Evolutionary conservation across 2,888 invertebrate species (phyloP), one percentile per base, ranked within the genome.

Genomic region (Chymomyza caudatula): DNA sequence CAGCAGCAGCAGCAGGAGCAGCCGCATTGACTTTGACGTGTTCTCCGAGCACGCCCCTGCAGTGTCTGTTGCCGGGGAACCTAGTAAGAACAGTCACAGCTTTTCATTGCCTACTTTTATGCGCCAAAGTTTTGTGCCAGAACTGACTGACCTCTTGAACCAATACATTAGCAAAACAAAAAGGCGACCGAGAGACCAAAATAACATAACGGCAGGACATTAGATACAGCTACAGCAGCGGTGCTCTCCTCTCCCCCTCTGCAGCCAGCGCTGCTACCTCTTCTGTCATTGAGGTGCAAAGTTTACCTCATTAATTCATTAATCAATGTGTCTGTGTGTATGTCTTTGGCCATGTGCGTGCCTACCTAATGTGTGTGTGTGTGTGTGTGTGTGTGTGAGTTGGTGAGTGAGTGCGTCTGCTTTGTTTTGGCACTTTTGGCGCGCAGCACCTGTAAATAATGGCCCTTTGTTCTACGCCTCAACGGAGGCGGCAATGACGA

Each of bases 391-490:
- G 11, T 61, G 44, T 42, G 55, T 13, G 58, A 56, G 70, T 43
- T 71, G 62, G 71, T 69, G 72, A 62, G 84, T 67, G 67, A 70
- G 74, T 74, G 76, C 74, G 80, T 80, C 78, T 83, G 82, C 80
- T 85, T 85, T 82, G 82, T 85, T 82, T 82, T 85, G 85, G 78
- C 86, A 82, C 85, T 82, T 85, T 82, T 83, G 74, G 80, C 57
- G 83, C 73, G 85, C 82, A 85, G 86, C 82, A 82, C 82, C 85
- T 82, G 82, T 80, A 82, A 80, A 85, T 82, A 82, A 82, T 82
- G 86, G 86, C 73, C 76, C 85, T 82, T 82, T 82, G 82, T 82
- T 82, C 81, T 85, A 77, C 76, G 81, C 73, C 81, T 80, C 76
- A 71, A 63, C 65, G 74, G 56, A 68, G 83, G 79, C 74, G 71